phyloP scores from a whole-genome alignment of 2,113 vertebrate species.

The Hippocampus zosterae region DNA sequence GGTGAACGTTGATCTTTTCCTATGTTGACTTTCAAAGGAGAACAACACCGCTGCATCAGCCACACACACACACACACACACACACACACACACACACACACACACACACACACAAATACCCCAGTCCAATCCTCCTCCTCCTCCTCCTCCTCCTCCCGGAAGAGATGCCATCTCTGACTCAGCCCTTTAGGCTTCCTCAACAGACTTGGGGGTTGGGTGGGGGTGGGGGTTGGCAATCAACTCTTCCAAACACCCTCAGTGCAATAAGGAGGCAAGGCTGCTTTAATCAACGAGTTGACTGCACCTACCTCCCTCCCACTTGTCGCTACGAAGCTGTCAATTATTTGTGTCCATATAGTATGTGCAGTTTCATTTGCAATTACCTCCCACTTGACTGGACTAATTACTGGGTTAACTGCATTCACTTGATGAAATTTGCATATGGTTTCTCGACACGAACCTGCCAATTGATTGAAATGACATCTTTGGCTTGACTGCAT shows the following conservation, averaged over 20 bases:
- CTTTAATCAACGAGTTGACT: background rate
- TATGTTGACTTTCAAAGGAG: conserved; percentile 55
- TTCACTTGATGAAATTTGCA: no score
- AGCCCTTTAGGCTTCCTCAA: conserved; percentile 73
- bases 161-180: conserved; percentile 75
- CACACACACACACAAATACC: background rate
- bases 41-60: conserved; percentile 17
- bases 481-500: no score
- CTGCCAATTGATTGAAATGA: no score
- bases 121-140: conserved; percentile 33
- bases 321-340: no score
- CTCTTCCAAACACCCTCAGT: conserved; percentile 44
- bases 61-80: conserved; percentile 5
- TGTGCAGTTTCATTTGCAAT: no score
- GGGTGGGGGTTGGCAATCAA: conserved; percentile 13
- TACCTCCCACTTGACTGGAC: no score
- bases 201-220: conserved; percentile 45
- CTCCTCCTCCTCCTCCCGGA: conserved; percentile 56
- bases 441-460: no score
- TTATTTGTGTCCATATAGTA: no score
- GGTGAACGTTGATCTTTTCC: conserved; percentile 57
- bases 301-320: no score
- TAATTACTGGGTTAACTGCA: no score
- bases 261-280: background rate
- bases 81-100: background rate